Conservation (phyloP, 2,888 invertebrate genomes). For the Tenthredo mesomela region DNA sequence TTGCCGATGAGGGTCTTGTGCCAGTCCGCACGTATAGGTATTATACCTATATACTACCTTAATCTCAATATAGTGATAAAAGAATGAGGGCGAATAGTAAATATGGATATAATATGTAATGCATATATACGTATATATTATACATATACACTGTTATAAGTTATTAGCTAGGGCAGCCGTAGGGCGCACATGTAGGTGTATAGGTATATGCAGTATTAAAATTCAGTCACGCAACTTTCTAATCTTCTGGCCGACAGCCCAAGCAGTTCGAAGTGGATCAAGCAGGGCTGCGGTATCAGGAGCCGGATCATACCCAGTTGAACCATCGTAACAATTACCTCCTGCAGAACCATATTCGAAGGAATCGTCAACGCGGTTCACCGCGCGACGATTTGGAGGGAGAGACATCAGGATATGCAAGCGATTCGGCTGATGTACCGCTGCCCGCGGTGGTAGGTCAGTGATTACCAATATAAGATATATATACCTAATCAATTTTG, state of each 20-base stretch:
- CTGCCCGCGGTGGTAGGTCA: conserved; percentile 58
- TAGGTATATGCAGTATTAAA: not conserved
- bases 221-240: conserved; percentile 40
- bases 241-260: conserved; percentile 49
- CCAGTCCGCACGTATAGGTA: not conserved
- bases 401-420: conserved; percentile 91
- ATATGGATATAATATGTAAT: not conserved
- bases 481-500: not conserved
- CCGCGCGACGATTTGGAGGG: conserved; percentile 71
- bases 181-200: not conserved
- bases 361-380: conserved; percentile 59
- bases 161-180: not conserved
- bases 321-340: conserved; percentile 58
- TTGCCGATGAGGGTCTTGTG: not conserved
- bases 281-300: conserved; percentile 46
- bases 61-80: not conserved
- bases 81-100: conserved; percentile 32
- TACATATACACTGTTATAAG: not conserved
- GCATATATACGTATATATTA: not conserved
- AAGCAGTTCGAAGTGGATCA: conserved; percentile 53
- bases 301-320: conserved; percentile 39
- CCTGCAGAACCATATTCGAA: conserved; percentile 56
- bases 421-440: conserved; percentile 83
- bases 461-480: not conserved
- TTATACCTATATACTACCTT: not conserved